phyloP scores from a whole-genome alignment of 2,888 invertebrate species.

The Nemurella pictetii region DNA sequence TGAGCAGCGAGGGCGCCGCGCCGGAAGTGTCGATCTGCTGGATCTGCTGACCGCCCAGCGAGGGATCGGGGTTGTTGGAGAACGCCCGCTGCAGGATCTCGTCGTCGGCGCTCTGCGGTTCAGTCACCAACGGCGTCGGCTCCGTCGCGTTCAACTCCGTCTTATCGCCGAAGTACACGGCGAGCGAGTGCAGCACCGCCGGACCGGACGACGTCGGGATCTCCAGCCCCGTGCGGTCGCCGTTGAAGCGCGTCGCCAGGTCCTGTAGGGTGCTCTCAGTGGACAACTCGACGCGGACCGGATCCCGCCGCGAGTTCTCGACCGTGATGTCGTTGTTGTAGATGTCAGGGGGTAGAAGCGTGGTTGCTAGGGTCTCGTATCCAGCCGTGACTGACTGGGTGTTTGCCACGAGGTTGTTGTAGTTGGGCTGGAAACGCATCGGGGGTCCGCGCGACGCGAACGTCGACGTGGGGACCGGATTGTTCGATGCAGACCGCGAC shows the following conservation, averaged over 20 bases:
- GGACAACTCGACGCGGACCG: background rate
- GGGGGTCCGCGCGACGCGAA: background rate
- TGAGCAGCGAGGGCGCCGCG: slow-evolving; percentile 62
- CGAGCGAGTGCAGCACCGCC: slow-evolving; percentile 75
- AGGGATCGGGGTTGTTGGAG: slow-evolving; percentile 41
- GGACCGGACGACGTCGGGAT: slow-evolving; percentile 76
- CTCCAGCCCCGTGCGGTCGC: slow-evolving; percentile 61
- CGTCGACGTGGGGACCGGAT: background rate
- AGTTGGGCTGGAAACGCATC: background rate
- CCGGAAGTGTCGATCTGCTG: slow-evolving; percentile 48
- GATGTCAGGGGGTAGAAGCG: slow-evolving; percentile 1
- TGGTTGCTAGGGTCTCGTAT: background rate
- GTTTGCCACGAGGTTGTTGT: background rate
- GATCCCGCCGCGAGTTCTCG: slow-evolving; percentile 25
- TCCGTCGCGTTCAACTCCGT: slow-evolving; percentile 52
- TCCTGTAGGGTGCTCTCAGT: background rate
- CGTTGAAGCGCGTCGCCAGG: background rate
- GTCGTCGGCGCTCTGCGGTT: slow-evolving; percentile 46
- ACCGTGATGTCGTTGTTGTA: slow-evolving; percentile 8
- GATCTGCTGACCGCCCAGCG: slow-evolving; percentile 38
- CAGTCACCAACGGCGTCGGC: slow-evolving; percentile 11
- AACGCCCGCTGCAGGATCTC: slow-evolving; percentile 43
- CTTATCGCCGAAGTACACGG: slow-evolving; percentile 77
- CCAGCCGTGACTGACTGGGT: background rate
- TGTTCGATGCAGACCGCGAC: background rate